Evolutionary conservation across 2,888 invertebrate species (phyloP).

Genomic region (Galerucella pusilla): DNA sequence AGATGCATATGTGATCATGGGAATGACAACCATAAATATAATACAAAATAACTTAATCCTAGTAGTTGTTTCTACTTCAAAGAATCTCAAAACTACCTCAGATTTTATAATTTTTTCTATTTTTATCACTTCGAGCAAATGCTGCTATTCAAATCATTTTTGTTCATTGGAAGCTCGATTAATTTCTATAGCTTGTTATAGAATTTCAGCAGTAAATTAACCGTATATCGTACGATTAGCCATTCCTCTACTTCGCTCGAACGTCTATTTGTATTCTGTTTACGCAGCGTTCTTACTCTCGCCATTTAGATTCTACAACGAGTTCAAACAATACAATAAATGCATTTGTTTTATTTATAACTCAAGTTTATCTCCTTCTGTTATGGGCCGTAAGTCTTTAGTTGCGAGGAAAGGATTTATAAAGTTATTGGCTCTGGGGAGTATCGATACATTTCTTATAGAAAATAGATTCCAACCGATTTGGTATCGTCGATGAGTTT

Average conservation of each 20-base stretch:
- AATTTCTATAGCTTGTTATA: not conserved
- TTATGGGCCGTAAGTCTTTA: constrained; percentile 26
- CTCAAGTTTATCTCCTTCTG: constrained; percentile 29
- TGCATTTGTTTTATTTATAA: constrained; percentile 40
- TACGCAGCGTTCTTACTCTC: constrained; percentile 43
- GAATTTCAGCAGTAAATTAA: not conserved
- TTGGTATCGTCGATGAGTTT: constrained; percentile 24
- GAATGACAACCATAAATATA: too few species aligned
- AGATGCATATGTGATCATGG: too few species aligned
- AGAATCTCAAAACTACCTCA: too few species aligned
- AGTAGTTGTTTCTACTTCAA: too few species aligned
- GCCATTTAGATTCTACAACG: constrained; percentile 46
- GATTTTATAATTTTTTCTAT: too few species aligned
- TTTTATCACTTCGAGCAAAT: too few species aligned
- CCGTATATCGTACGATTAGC: not conserved
- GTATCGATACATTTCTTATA: constrained; percentile 22
- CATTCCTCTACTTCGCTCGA: constrained; percentile 32
- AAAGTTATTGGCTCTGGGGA: constrained; percentile 29
- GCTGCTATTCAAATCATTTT: too few species aligned
- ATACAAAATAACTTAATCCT: too few species aligned
- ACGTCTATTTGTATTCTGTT: constrained; percentile 48
- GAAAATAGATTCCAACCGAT: constrained; percentile 22
- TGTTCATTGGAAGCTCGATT: too few species aligned
- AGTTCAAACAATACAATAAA: constrained; percentile 44
- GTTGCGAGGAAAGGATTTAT: constrained; percentile 22